Conservation (phyloP, 2,888 invertebrate species). For the Caenorhabditis panamensis region DNA sequence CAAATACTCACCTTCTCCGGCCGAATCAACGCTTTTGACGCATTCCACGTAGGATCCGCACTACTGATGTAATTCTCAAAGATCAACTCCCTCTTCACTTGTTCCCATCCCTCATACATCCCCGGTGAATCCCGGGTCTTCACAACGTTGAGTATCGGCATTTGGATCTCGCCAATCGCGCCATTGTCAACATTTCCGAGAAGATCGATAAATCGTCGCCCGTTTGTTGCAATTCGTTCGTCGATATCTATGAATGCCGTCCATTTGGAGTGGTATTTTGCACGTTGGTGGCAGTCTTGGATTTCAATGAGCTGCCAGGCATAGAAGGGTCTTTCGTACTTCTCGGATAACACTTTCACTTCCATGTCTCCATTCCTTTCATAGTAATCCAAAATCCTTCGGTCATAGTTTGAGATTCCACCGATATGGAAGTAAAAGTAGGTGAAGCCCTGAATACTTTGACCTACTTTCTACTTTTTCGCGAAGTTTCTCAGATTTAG, state of each 20-base stretch:
- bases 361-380: slow-evolving; percentile 33
- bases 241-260: slow-evolving; percentile 52
- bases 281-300: slow-evolving; percentile 41
- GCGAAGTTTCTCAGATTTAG: too few relatives aligned
- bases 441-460: slow-evolving; percentile 27
- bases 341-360: slow-evolving; percentile 33
- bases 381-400: slow-evolving; percentile 35
- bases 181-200: slow-evolving; percentile 20
- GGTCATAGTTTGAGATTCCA: slow-evolving; percentile 25
- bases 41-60: slow-evolving; percentile 13
- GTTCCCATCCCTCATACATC: not conserved
- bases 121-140: slow-evolving; percentile 34
- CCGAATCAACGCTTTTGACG: slow-evolving; percentile 23
- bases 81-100: slow-evolving; percentile 25
- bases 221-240: slow-evolving; percentile 24
- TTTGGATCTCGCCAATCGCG: slow-evolving; percentile 20
- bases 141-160: slow-evolving; percentile 22
- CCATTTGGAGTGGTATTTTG: slow-evolving; percentile 46
- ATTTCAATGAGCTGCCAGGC: slow-evolving; percentile 44
- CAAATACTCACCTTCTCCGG: slow-evolving; percentile 33
- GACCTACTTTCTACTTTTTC: too few relatives aligned
- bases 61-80: slow-evolving; percentile 23
- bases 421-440: slow-evolving; percentile 49
- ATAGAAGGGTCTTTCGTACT: slow-evolving; percentile 36
- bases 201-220: slow-evolving; percentile 14